A percentile compares a stretch with the other conserved stretches of the same genome.
These are phyloP conservation scores for Lepidothrix coronata DNA, from an alignment of 2,113 vertebrate genomes.

Conservation along the genomic window DNA sequence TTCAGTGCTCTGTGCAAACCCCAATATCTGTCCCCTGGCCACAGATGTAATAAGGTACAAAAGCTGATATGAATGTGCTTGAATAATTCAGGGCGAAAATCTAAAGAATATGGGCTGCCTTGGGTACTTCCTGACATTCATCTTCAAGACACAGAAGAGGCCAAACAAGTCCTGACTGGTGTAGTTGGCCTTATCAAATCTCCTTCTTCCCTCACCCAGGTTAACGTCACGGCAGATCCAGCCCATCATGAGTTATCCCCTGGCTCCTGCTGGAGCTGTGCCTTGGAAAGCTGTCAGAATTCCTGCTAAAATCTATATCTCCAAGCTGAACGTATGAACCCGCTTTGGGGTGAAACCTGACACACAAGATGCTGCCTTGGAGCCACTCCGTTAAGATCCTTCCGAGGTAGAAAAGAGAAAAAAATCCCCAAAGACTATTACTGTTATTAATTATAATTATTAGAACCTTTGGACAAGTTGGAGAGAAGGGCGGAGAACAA, in stretches of 20 bases:
- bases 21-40: background rate
- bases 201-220: background rate
- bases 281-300: background rate
- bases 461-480: background rate
- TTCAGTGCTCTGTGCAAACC: background rate
- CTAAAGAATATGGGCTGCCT: constrained; percentile 20
- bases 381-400: background rate
- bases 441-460: background rate
- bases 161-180: background rate
- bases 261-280: fast-evolving
- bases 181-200: background rate
- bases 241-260: background rate
- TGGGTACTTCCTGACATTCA: background rate
- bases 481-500: background rate
- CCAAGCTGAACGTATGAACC: background rate
- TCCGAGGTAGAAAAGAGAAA: background rate
- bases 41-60: background rate
- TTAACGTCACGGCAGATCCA: background rate
- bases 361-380: background rate
- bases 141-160: background rate
- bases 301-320: background rate
- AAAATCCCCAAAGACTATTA: background rate
- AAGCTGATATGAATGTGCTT: background rate
- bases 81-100: background rate
- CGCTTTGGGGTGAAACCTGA: background rate